Base-by-base conservation (phyloP, 2,797 vertebrate genomes). In the Artibeus lituratus region DNA sequence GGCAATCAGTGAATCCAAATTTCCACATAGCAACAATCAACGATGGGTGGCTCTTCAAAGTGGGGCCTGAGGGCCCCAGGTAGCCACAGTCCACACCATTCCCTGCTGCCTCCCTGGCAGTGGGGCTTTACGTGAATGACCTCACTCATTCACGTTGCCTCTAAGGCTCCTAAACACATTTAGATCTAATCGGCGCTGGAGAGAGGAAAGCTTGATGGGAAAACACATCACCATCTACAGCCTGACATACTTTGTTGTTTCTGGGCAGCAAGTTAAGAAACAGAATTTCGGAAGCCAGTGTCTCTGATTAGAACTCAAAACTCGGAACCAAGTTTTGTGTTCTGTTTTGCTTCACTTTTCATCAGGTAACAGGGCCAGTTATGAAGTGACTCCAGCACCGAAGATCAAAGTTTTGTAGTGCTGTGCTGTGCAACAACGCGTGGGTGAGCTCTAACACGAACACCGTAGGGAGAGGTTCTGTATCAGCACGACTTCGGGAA, bases 401-500 rank as follows among this genome's bases (percentile, higher is more conserved):
- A 53, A 37, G 32, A n/a, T 24, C 11, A 42, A 65, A 77, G 74
- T 57, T 39, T 35, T 7, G 15, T 3, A 35, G n/a, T 14, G 44
- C 51, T 74, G 70, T 24, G 10, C 15, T 1, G 2, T 1, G 37
- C 3, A 2, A 37, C 35, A 18, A 44, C 0, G 8, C 0, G 8
- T 37, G 65, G 84, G 80, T 16, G 37, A 87, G 26, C 35, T 22
- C 2, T 0, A 55, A 35, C n/a, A 10, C 0, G 4, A 55, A 35
- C n/a, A 10, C 0, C 3, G 37, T 2, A 10, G 37, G 35, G 62
- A 59, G 87, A 29, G 59, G n/a, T 39, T 51, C 44, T 29, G 19
- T 62, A n/a, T 67, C 3, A 0, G 59, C 35, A 72, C 1, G 24
- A 70, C 57, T 51, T 83, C 21, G 2, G 35, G 80, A 93, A 24